Conservation (phyloP, 1,140 invertebrate species). For the Lasioglossum albipes region DNA sequence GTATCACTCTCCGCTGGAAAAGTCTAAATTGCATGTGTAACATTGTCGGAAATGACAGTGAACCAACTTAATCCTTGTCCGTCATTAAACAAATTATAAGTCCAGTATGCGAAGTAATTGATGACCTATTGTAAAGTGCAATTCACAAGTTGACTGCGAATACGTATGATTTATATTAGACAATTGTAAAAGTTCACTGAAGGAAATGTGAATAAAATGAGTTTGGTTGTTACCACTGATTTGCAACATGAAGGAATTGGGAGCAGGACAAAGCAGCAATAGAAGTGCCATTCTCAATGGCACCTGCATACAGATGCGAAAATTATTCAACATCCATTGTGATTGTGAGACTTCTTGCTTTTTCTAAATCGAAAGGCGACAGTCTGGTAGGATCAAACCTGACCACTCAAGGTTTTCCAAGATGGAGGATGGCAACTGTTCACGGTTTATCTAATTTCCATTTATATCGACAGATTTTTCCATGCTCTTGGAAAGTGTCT, state of each 20-base stretch:
- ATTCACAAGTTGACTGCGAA: too few species aligned
- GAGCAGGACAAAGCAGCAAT: not conserved
- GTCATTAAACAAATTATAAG: too few species aligned
- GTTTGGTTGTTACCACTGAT: too few species aligned
- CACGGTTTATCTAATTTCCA: slow-evolving; percentile 45
- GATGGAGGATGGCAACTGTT: slow-evolving; percentile 2
- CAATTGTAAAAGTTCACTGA: too few species aligned
- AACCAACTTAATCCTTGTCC: too few species aligned
- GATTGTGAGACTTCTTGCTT: not conserved
- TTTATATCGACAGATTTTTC: slow-evolving; percentile 36
- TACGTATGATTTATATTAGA: too few species aligned
- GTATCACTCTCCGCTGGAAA: not conserved
- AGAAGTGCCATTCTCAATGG: not conserved
- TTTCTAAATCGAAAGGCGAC: not conserved
- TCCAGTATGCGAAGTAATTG: too few species aligned
- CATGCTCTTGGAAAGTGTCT: not conserved
- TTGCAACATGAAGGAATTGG: not conserved
- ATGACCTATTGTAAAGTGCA: too few species aligned
- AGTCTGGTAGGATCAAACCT: not conserved
- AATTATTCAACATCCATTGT: not conserved
- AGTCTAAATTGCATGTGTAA: not conserved
- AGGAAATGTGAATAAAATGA: too few species aligned
- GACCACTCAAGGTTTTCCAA: slow-evolving; percentile 38
- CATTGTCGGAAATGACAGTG: too few species aligned
- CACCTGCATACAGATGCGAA: not conserved